Conservation (phyloP, 2,797 vertebrate species). For the Coreius guichenoti region DNA sequence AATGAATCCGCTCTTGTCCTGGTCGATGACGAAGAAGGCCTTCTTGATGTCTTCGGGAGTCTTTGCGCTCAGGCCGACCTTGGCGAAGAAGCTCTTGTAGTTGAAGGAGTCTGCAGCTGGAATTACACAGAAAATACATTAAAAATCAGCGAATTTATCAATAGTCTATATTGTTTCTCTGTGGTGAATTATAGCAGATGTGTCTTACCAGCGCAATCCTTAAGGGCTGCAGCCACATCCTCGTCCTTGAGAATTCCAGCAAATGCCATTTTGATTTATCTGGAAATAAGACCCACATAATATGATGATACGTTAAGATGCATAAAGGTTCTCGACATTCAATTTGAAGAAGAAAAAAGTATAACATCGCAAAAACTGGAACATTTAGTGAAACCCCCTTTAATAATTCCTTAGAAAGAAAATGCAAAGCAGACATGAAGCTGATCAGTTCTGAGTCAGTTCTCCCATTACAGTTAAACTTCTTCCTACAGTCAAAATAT, state of each 20-base stretch:
- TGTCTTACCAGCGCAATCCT: slow-evolving; percentile 73
- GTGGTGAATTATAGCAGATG: not conserved
- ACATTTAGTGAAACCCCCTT: not conserved
- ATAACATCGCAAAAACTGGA: too few relatives aligned
- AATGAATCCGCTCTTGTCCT: slow-evolving; percentile 74
- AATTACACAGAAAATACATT: not conserved
- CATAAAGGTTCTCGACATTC: not conserved
- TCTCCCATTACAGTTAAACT: not conserved
- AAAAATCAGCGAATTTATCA: not conserved
- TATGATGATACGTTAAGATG: not conserved
- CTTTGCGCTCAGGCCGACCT: slow-evolving; percentile 73
- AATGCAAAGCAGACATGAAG: not conserved
- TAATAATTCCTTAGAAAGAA: not conserved
- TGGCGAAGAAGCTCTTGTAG: slow-evolving; percentile 76
- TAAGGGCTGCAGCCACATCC: slow-evolving; percentile 74
- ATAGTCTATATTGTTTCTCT: not conserved
- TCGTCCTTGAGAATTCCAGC: slow-evolving; percentile 74
- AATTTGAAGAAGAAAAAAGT: not conserved
- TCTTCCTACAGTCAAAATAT: slow-evolving; percentile 7
- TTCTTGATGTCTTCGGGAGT: slow-evolving; percentile 68
- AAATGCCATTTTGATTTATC: slow-evolving; percentile 71
- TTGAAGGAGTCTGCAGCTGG: slow-evolving; percentile 75
- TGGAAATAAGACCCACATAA: slow-evolving; percentile 43
- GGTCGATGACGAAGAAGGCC: slow-evolving; percentile 73
- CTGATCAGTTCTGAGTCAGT: not conserved